phyloP scores from a whole-genome alignment of 2,113 vertebrate species.

The Pongo pygmaeus region DNA sequence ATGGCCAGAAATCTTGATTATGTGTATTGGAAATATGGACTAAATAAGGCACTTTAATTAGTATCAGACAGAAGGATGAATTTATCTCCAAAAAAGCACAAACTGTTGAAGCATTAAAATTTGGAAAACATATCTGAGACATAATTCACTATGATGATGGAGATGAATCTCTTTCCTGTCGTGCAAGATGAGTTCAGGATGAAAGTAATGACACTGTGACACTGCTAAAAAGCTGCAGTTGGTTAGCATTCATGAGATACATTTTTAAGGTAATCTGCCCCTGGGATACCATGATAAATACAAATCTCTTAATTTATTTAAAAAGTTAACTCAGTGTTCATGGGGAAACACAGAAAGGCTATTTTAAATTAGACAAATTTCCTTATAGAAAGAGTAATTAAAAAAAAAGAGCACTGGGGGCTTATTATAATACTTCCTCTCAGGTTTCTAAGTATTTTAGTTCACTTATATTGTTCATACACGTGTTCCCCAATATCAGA shows the following conservation, averaged over 20 bases:
- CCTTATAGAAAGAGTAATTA: background rate
- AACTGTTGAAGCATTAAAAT: constrained; percentile 69
- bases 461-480: background rate
- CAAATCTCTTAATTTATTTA: constrained; percentile 20
- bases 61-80: constrained; percentile 65
- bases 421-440: background rate
- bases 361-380: background rate
- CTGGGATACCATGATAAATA: background rate
- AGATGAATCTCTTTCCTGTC: constrained; percentile 34
- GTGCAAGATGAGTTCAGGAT: background rate
- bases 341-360: background rate
- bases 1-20: constrained; percentile 45
- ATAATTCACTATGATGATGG: constrained; percentile 48
- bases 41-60: constrained; percentile 72
- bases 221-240: background rate
- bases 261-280: background rate
- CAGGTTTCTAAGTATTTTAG: constrained; percentile 18
- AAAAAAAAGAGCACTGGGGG: background rate
- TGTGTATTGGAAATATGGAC: constrained; percentile 62
- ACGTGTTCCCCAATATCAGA: background rate
- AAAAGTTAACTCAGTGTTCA: constrained; percentile 6
- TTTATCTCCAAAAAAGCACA: constrained; percentile 65
- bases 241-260: background rate
- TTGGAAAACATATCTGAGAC: constrained; percentile 58
- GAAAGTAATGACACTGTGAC: background rate